Evolutionary conservation across 1,140 invertebrate species (phyloP).

Genomic region (Akabosia matsudoensis): DNA sequence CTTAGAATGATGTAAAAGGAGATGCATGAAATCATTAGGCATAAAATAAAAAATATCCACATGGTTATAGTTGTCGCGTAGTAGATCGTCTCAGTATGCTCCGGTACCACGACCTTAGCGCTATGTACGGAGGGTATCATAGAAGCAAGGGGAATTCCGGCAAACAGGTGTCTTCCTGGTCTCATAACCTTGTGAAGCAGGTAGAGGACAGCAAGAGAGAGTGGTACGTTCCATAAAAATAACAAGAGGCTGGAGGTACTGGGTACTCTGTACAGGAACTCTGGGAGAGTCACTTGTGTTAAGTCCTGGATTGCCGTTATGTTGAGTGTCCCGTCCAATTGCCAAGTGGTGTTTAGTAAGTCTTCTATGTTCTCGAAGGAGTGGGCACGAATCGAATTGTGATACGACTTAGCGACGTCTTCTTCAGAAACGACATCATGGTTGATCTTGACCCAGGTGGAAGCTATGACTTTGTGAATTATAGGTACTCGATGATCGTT

Average conservation of each 20-base stretch:
- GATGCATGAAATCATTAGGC: too few relatives aligned
- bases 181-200: not conserved
- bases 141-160: not conserved
- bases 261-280: not conserved
- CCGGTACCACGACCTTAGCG: not conserved
- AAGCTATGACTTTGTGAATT: not conserved
- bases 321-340: not conserved
- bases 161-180: not conserved
- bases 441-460: not conserved
- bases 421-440: not conserved
- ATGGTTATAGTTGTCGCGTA: not conserved
- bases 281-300: not conserved
- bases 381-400: not conserved
- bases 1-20: too few relatives aligned
- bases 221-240: not conserved
- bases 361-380: not conserved
- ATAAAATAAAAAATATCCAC: conserved; percentile 1
- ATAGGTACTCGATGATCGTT: not conserved
- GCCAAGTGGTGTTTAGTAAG: not conserved
- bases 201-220: not conserved
- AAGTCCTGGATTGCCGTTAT: not conserved
- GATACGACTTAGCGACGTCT: not conserved
- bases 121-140: not conserved
- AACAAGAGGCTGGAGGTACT: not conserved
- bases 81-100: not conserved